Evolutionary conservation across 2,888 invertebrate species (phyloP), one percentile per base, ranked within the genome.

Genomic region (Heliconius ismenius): DNA sequence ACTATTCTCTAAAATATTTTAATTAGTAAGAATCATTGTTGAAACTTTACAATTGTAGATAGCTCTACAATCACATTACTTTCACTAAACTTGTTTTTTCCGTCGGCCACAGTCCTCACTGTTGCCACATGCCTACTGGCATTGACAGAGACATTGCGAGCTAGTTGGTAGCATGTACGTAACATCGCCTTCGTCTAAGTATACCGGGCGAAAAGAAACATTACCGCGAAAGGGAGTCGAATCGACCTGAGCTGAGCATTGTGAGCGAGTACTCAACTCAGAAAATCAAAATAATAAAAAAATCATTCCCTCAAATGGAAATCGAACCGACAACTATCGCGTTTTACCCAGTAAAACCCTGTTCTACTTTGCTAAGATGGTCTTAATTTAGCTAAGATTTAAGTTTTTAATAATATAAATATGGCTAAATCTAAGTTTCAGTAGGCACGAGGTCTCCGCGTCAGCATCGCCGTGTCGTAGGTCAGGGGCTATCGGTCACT

Each of bases 401-500:
- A 21, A 49, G 18, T 18, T 49, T 49, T 18, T 7, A 18, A 49
- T 21, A 49, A 58, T 58, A 58, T 58, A 58, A 58, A n/a, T 32
- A 62, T 21, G 26, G 3, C 70, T 62, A 75, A 70, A 63, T 74
- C 65, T 36, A 54, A 58, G 73, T 74, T 58, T 54, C 75, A 67
- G 70, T 73, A 74, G 77, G 74, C 77, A 74, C 74, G 75, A 76
- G 80, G 78, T 79, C 77, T 76, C 70, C 78, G 74, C 78, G 67
- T 76, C 78, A 76, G 70, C 78, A 75, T 77, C 80, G 75, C 79
- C 54, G 79, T 80, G 79, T 79, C 81, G 78, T 79, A 81, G 81
- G 81, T 79, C 81, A 79, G 75, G 81, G 79, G 81, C 81, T 81
- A 81, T 81, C 81, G 73, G 73, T 64, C 77, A 63, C 58, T 72